A percentile compares a stretch with the other conserved stretches of the same genome.
These are phyloP conservation scores for Momotus momota DNA, from an alignment of 2,797 vertebrate species.

Conservation along the genomic window DNA sequence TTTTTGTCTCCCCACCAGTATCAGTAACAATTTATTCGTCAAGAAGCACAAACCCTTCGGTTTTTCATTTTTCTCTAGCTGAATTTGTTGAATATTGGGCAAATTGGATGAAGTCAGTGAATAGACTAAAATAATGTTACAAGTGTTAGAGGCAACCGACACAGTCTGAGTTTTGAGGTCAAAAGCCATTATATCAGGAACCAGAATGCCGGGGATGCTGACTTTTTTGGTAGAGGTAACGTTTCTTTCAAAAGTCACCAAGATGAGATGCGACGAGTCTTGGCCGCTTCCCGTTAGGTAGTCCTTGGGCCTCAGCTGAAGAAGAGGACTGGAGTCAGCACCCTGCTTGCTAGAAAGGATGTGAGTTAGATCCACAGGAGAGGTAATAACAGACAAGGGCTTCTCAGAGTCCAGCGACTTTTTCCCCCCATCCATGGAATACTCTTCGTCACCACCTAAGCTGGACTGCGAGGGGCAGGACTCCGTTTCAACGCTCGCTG, in stretches of 20 bases:
- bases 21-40: conserved; percentile 85
- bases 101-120: conserved; percentile 84
- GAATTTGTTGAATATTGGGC: conserved; percentile 91
- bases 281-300: conserved; percentile 86
- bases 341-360: conserved; percentile 82
- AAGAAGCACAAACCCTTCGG: conserved; percentile 95
- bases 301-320: conserved; percentile 87
- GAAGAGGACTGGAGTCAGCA: conserved; percentile 86
- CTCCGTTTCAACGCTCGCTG: conserved; percentile 36
- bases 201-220: conserved; percentile 91
- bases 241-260: conserved; percentile 91
- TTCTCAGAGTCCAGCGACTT: conserved; percentile 80
- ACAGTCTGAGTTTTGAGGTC: conserved; percentile 85
- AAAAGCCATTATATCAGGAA: conserved; percentile 92
- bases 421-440: conserved; percentile 75
- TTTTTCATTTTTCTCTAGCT: conserved; percentile 88
- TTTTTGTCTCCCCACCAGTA: conserved; percentile 88
- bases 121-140: conserved; percentile 90
- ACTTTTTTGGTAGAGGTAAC: conserved; percentile 90
- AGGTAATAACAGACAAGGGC: conserved; percentile 42
- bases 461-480: conserved; percentile 63
- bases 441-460: conserved; percentile 72
- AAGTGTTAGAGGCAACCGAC: conserved; percentile 92
- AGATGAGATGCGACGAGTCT: conserved; percentile 91
- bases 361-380: conserved; percentile 89